These are phyloP conservation scores for Meghimatium bilineatum DNA, from an alignment of 2,888 invertebrate genomes.

Conservation along the genomic window DNA sequence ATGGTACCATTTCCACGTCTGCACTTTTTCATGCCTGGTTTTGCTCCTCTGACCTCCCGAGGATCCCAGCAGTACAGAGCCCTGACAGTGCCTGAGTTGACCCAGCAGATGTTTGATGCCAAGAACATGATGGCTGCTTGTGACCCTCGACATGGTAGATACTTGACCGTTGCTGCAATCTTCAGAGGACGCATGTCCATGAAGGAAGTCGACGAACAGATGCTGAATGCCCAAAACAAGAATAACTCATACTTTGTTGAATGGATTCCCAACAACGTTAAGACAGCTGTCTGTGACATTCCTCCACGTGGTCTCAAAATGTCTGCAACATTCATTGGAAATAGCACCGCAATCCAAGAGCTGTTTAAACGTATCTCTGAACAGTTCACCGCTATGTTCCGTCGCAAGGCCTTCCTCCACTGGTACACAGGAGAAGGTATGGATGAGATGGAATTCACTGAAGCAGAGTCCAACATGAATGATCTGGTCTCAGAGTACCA, in stretches of 20 bases:
- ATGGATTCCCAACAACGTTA: conserved; percentile 78
- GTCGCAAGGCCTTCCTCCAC: conserved; percentile 96
- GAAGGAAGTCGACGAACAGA: conserved; percentile 83
- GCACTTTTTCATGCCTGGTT: conserved; percentile 77
- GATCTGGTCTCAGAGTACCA: conserved; percentile 78
- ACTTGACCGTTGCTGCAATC: conserved; percentile 71
- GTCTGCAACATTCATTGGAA: conserved; percentile 78
- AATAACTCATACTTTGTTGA: conserved; percentile 84
- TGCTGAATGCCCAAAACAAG: conserved; percentile 96
- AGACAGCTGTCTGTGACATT: conserved; percentile 93
- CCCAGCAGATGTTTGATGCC: conserved; percentile 84
- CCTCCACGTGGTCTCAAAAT: conserved; percentile 87
- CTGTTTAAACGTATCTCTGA: conserved; percentile 73
- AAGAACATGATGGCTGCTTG: conserved; percentile 99
- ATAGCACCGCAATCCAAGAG: conserved; percentile 75
- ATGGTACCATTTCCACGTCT: conserved; percentile 77
- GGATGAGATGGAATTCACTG: conserved; percentile 97
- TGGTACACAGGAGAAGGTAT: conserved; percentile 97
- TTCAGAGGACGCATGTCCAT: conserved; percentile 74
- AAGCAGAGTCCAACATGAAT: conserved; percentile 96
- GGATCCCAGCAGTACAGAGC: conserved; percentile 73
- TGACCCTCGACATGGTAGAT: conserved; percentile 91
- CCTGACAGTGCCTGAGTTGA: conserved; percentile 64
- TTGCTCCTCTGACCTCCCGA: conserved; percentile 74
- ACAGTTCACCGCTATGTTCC: conserved; percentile 87